Conservation (phyloP, 53 echinoderm and acorn worm genomes). For the Holothuria leucospilota region DNA sequence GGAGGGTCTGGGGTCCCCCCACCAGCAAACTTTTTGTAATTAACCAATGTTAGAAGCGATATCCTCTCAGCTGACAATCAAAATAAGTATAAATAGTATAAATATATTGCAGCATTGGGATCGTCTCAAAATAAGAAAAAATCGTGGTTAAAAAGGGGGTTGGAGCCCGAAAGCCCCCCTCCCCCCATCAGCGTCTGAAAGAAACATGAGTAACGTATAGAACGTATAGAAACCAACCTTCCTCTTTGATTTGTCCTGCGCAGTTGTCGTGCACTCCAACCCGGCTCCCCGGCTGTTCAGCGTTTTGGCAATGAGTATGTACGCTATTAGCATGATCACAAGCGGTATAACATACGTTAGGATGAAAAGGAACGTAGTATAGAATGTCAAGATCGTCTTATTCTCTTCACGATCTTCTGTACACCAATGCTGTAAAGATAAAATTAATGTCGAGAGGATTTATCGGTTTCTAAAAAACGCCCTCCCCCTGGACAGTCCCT, state of each 20-base stretch:
- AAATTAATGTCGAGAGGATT: background rate
- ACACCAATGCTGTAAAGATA: conserved; percentile 73
- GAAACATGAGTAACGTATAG: no score
- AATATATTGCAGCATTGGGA: no score
- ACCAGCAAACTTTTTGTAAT: no score
- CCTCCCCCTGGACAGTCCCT: no score
- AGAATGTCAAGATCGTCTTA: conserved; percentile 39
- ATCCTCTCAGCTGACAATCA: no score
- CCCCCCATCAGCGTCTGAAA: no score
- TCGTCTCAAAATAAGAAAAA: no score
- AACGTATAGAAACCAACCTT: conserved; percentile 64
- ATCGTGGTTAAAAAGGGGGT: no score
- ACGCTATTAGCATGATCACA: conserved; percentile 78
- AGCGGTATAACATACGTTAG: conserved; percentile 79
- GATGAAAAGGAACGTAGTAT: conserved; percentile 66
- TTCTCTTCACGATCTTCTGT: conserved; percentile 36
- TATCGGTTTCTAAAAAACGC: background rate
- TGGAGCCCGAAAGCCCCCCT: no score
- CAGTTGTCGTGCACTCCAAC: conserved; percentile 75
- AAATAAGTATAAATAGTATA: no score
- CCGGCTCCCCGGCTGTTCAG: conserved; percentile 76
- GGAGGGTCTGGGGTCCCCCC: no score
- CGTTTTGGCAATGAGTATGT: conserved; percentile 79
- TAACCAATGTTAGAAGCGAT: no score
- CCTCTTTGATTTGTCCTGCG: conserved; percentile 80